Evolutionary conservation across 2,797 vertebrate species (phyloP).

Genomic region (Lepilemur ruficaudatus): DNA sequence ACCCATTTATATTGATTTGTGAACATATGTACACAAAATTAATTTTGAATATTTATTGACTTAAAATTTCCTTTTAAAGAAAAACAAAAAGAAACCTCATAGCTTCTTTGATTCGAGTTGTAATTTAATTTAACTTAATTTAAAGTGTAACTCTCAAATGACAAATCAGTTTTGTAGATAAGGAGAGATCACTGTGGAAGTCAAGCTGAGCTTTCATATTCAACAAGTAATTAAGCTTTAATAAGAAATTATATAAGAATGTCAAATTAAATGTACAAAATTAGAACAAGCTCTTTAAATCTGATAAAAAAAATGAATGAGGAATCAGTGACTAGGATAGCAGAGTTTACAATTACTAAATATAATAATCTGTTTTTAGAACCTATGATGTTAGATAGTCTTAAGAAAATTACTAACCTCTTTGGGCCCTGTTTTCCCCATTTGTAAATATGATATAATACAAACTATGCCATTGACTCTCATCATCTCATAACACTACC

Average conservation of each 20-base stretch:
- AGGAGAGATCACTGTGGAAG: constrained; percentile 45
- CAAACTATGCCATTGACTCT: background rate
- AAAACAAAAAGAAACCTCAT: background rate
- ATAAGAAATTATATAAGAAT: constrained; percentile 61
- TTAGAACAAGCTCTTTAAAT: constrained; percentile 62
- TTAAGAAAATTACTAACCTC: constrained; percentile 46
- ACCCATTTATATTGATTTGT: background rate
- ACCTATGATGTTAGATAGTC: background rate
- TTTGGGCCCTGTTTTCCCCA: background rate
- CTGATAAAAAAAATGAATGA: constrained; percentile 64
- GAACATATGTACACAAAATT: background rate
- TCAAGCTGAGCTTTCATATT: constrained; percentile 64
- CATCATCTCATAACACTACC: background rate
- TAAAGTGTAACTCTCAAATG: constrained; percentile 71
- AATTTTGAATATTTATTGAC: background rate
- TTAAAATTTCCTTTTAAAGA: background rate
- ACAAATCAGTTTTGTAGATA: constrained; percentile 63
- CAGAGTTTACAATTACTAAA: constrained; percentile 33
- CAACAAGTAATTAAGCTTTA: constrained; percentile 70
- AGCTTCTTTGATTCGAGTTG: constrained; percentile 42
- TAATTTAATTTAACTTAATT: constrained; percentile 67
- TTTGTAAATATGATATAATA: constrained; percentile 4
- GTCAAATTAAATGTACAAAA: constrained; percentile 69
- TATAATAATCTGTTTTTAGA: constrained; percentile 45
- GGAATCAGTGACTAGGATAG: background rate